Conservation (phyloP, 2,113 vertebrate genomes). For the Irena cyanogastra region DNA sequence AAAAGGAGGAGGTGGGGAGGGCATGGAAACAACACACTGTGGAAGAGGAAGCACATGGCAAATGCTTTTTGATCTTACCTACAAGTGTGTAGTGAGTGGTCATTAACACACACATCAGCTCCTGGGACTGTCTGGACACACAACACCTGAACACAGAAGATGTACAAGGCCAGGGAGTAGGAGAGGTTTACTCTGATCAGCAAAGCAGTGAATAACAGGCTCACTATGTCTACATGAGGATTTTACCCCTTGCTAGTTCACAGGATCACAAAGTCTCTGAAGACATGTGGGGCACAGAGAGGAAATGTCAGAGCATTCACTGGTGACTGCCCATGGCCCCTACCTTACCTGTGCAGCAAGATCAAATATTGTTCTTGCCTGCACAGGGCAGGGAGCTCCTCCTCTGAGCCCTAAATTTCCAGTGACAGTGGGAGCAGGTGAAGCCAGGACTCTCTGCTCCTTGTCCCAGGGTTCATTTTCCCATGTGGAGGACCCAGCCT, state of each 20-base stretch:
- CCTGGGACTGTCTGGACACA: not conserved
- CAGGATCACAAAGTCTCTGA: not conserved
- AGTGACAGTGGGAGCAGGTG: not conserved
- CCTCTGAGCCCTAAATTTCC: not conserved
- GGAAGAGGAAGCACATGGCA: not conserved
- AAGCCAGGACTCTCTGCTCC: not conserved
- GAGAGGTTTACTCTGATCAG: not conserved
- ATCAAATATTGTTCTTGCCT: not conserved
- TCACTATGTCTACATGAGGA: not conserved
- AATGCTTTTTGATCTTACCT: not conserved
- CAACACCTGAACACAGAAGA: not conserved
- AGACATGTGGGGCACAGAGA: not conserved
- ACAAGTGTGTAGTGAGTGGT: not conserved
- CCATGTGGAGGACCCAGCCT: not conserved
- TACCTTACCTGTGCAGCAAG: not conserved
- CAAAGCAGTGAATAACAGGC: not conserved
- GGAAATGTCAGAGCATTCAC: not conserved
- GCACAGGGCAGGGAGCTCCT: not conserved
- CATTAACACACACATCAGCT: not conserved
- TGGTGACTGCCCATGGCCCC: not conserved
- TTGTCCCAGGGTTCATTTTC: not conserved
- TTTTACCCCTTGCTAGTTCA: not conserved
- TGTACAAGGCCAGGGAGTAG: not conserved
- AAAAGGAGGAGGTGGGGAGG: rapidly evolving
- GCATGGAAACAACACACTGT: not conserved